Conservation (phyloP, 2,797 vertebrate genomes). For the Urophycis tenuis region DNA sequence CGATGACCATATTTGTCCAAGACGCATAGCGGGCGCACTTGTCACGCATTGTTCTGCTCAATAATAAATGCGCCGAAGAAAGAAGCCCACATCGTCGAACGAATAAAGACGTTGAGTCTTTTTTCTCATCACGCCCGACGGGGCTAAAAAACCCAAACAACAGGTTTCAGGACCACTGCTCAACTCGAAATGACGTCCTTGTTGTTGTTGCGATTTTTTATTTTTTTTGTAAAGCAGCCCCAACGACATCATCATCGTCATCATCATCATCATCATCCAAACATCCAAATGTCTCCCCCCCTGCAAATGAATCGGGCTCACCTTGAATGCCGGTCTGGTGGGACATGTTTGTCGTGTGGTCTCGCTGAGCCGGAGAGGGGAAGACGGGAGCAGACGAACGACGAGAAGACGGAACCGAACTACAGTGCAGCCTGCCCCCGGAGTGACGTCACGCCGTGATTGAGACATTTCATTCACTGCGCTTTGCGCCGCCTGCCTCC, state of each 20-base stretch:
- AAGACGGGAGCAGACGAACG: not conserved
- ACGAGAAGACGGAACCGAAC: not conserved
- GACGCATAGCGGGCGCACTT: too few species aligned
- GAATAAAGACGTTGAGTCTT: not conserved
- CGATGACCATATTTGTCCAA: too few species aligned
- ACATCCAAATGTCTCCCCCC: not conserved
- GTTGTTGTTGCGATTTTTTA: not conserved
- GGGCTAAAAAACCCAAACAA: not conserved
- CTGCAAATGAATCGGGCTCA: conserved; percentile 35
- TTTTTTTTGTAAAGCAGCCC: not conserved
- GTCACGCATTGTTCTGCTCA: too few species aligned
- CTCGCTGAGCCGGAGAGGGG: conserved; percentile 17
- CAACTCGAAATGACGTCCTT: not conserved
- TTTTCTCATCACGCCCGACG: not conserved
- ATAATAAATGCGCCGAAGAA: too few species aligned
- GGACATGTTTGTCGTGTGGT: conserved; percentile 66
- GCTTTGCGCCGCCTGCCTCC: too few species aligned
- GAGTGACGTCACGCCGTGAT: not conserved
- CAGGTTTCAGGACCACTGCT: not conserved
- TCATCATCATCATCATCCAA: too few species aligned
- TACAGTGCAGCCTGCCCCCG: not conserved
- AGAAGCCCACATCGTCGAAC: not conserved
- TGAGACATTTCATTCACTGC: not conserved
- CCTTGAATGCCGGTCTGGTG: conserved; percentile 85
- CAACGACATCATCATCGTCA: not conserved